These are phyloP conservation scores for Eriocheir sinensis DNA, from an alignment of 1,140 invertebrate species.

Conservation along the genomic window DNA sequence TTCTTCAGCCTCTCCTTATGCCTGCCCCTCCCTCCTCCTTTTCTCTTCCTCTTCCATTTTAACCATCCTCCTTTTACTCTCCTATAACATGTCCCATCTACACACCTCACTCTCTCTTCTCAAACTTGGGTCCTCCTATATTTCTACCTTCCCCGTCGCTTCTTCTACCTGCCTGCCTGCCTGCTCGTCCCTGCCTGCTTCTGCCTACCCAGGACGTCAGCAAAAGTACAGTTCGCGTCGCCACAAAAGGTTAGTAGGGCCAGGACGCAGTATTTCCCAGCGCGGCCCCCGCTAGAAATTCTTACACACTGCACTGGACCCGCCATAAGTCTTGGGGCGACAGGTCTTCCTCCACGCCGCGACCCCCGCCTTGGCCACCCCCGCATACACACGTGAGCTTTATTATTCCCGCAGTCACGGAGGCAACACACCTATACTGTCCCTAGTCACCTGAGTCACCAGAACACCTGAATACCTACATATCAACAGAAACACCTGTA, in stretches of 20 bases:
- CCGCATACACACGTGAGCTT: background rate
- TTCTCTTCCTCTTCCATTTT: no score
- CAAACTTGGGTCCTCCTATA: no score
- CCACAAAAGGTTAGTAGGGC: background rate
- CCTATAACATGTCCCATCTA: no score
- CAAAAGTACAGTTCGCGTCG: background rate
- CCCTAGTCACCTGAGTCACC: no score
- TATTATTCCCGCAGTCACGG: background rate
- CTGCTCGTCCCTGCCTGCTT: no score
- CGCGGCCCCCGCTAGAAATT: background rate
- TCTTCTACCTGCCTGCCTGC: background rate
- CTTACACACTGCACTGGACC: background rate
- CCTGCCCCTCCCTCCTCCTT: no score
- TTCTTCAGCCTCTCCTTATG: no score
- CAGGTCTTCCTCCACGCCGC: background rate
- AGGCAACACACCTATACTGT: background rate
- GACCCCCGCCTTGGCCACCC: background rate
- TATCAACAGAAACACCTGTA: no score
- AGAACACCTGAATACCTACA: no score
- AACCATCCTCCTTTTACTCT: no score
- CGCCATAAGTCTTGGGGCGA: background rate
- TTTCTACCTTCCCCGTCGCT: background rate
- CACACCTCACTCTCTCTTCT: no score
- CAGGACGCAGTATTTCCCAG: background rate
- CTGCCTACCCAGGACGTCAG: no score